Base-by-base conservation (phyloP, 2,797 vertebrate species). In the Tokudaia tokunoshimensis region DNA sequence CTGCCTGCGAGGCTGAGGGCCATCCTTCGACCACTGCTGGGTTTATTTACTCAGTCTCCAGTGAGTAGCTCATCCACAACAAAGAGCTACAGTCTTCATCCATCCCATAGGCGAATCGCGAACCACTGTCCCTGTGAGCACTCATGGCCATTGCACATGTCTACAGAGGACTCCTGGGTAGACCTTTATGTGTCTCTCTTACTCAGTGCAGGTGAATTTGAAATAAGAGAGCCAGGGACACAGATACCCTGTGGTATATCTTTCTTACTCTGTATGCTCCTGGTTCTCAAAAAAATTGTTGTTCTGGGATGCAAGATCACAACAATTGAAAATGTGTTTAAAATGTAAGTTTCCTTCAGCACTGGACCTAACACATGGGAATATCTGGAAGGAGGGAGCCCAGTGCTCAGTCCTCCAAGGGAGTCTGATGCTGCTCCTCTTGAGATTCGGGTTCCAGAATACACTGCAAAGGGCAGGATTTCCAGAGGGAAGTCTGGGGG, bases 1-100 rank as follows among this genome's bases (percentile, higher is more conserved):
- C 95, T 41, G 89, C 22, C 86, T 72, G 89, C 81, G 31, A 94
- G 95, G 90, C 81, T 75, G 41, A 79, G 41, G 72, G 85, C 34
- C 59, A 47, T 78, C 72, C 61, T 72, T 3, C n/a, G 44, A 17
- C 41, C 17, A 1, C 41, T 22, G n/a, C 26, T 0, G 4, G 63
- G 63, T 50, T 47, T 83, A 72, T 70, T 87, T 72, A 24, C 75
- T 78, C 55, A 12, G 12, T 74, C 88, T 37, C 72, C 76, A 4
- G 57, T 0, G 44, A 52, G 61, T n/a, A 31, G 3, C 63, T 63
- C 80, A 14, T 31, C 31, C 89, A 0, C 52, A 50, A 70, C 2
- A 67, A 94, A 83, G 55, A 70, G 88, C 12, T 29, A 24, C n/a
- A 12, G 61, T 57, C 87, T 76, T 34, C 3, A 0, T 61, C 65